Evolutionary conservation across 2,888 invertebrate species (phyloP).

Genomic region (Sinodicranocentrus sp.): DNA sequence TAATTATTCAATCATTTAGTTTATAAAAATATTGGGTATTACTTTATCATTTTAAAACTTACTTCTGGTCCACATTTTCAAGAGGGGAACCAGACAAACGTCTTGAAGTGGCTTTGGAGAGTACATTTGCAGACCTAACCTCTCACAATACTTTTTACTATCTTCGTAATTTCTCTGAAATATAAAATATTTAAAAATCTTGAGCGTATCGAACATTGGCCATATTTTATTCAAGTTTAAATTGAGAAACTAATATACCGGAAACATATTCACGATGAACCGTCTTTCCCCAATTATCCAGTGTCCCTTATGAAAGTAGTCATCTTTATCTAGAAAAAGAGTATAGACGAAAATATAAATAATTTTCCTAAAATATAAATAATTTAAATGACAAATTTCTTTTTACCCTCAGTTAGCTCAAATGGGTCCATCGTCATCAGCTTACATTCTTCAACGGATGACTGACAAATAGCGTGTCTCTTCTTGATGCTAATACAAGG

Average conservation of each 20-base stretch:
- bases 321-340: not conserved
- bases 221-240: too few species aligned
- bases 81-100: not conserved
- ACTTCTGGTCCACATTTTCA: slow-evolving; percentile 17
- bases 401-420: not conserved
- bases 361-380: not conserved
- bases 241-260: too few species aligned
- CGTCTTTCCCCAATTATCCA: slow-evolving; percentile 4
- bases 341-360: not conserved
- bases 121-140: not conserved
- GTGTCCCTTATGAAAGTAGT: slow-evolving; percentile 12
- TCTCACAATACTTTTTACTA: not conserved
- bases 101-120: not conserved
- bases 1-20: too few species aligned
- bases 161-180: not conserved
- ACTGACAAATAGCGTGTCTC: not conserved
- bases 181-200: too few species aligned
- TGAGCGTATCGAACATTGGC: too few species aligned
- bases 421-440: not conserved
- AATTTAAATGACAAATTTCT: not conserved
- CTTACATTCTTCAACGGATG: not conserved
- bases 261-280: slow-evolving; percentile 12
- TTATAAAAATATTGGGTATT: not conserved
- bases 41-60: not conserved
- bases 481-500: not conserved